Base-by-base conservation (phyloP, 1,140 invertebrate species). In the Listronotus bonariensis region DNA sequence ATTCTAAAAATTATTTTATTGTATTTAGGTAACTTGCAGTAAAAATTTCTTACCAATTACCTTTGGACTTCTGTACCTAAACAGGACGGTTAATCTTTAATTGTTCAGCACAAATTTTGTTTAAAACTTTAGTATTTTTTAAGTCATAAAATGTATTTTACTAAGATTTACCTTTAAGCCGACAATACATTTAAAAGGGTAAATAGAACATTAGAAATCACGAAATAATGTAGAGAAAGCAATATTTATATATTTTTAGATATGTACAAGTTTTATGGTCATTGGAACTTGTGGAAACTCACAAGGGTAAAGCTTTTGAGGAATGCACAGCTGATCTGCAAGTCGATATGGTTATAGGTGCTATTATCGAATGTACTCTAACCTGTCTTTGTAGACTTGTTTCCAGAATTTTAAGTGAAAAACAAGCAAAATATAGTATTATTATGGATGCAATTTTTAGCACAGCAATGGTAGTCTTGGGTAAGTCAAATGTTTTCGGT, bases 311-410 rank as follows among this genome's bases (percentile, higher is more conserved):
- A 62, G 88, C 89, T 0, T 87, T 85, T 65, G 87, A 88, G 72
- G 85, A 89, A 31, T 93, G 91, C 74, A 85, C 85, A 51, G 89
- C 91, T 38, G 91, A 93, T 82, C 80, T 93, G 53, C 89, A 92
- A 82, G 90, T 90, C 0, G 69, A 71, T 10, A 32, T 80, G 86
- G 68, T 71, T 3, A 68, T 83, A 56, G 92, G 91, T 6, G 89
- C 90, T 9, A 78, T 88, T 1, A 82, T 92, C 42, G 91, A 93
- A 82, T 86, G 88, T 0, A 69, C 89, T 18, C 89, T 89, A 0
- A 93, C 91, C 0, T 88, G 89, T 63, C 73, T 91, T 0, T 93
- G 90, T 69, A 82, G 91, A 51, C 74, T 93, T 0, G 84, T 86
- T 5, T 91, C 90, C 0, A 87, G 84, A 67, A 80, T 82, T 0